These are phyloP conservation scores for Julus scandinavius DNA, from an alignment of 2,888 invertebrate species.

Conservation along the genomic window DNA sequence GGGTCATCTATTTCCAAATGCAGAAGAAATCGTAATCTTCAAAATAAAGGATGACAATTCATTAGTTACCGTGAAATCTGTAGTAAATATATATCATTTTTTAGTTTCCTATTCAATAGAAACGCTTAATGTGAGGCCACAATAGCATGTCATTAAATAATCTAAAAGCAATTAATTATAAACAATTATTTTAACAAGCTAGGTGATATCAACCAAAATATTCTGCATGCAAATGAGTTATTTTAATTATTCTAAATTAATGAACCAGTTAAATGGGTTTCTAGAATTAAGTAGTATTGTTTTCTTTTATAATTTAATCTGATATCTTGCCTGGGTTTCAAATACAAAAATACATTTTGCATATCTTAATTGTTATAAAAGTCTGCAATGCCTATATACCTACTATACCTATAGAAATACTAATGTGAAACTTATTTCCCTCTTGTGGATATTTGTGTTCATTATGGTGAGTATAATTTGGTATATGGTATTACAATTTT, in stretches of 20 bases:
- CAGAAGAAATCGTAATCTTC: no score
- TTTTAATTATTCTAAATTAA: slow-evolving; percentile 26
- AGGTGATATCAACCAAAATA: background rate
- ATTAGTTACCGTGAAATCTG: no score
- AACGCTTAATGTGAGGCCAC: background rate
- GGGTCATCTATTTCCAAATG: no score
- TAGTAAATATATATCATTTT: background rate
- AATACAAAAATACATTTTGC: background rate
- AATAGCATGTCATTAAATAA: background rate
- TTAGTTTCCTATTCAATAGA: background rate
- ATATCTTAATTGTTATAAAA: background rate
- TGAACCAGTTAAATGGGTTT: slow-evolving; percentile 4
- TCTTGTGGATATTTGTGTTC: no score
- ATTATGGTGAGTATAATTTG: no score
- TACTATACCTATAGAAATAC: no score
- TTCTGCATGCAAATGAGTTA: background rate
- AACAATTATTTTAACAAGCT: background rate
- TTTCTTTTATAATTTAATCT: background rate
- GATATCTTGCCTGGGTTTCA: background rate
- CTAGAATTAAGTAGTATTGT: background rate
- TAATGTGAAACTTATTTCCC: no score
- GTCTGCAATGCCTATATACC: background rate
- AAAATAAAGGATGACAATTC: no score
- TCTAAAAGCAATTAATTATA: background rate
- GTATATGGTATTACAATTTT: no score